Base-by-base conservation (phyloP, 2,888 invertebrate genomes). In the Cryptops parisi region DNA sequence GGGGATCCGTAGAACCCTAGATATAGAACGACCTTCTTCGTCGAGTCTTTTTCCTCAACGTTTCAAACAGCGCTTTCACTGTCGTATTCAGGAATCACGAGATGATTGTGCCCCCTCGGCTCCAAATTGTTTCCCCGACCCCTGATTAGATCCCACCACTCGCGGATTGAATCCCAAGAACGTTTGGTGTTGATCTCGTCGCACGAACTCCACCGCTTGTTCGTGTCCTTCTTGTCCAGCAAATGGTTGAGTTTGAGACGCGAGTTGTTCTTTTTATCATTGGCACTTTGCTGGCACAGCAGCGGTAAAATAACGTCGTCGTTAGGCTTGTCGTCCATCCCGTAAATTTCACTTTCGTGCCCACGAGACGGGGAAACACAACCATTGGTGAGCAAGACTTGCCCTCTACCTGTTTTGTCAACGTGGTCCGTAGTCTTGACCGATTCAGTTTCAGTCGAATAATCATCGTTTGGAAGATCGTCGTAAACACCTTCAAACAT, bases 151-250 rank as follows among this genome's bases (percentile, higher is more conserved):
- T 48, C 21, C 38, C 41, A 52, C 54, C 51, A 52, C 26, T 48
- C 52, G n/a, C 48, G 52, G 19, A 56, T 44, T 6, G 52, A 40
- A 38, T 22, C 24, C 24, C 38, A 22, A 6, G 44, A 24, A 17
- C 23, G 21, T 24, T 43, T 45, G n/a, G 46, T 38, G 22, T 40
- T 44, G n/a, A 56, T 56, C 43, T 54, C 56, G 33, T 50, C 50
- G 44, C 56, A 56, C 22, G 56, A 56, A 4, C 56, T 21, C 56
- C 54, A 56, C 33, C 54, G 47, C 19, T 51, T 51, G 22, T 24
- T 21, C 24, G 43, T 3, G 6, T 17, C 43, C 23, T 50, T 50
- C 19, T 24, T 39, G 23, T 50, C 51, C 2, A 51, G 19, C 12
- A 49, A 22, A 26, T 43, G 51, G 21, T 51, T 51, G 43, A 43